phyloP scores from a whole-genome alignment of 2,113 vertebrate genomes.

The Stegostoma tigrinum region DNA sequence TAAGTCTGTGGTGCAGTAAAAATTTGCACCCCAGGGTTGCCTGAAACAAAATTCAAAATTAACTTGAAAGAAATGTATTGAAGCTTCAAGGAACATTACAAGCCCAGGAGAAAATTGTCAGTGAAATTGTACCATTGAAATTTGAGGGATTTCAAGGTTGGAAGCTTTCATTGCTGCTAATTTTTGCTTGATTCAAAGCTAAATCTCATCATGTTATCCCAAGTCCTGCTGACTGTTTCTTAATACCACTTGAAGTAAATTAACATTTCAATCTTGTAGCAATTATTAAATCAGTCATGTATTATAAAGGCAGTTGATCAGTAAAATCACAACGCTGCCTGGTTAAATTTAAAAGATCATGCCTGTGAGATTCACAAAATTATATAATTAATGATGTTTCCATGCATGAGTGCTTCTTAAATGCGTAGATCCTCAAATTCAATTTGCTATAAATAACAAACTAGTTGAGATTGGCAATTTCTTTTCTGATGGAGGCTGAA shows the following conservation, averaged over 20 bases:
- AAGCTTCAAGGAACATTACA: not conserved
- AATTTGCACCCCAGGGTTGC: not conserved
- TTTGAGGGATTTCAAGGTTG: not conserved
- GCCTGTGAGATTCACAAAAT: not conserved
- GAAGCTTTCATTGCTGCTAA: not conserved
- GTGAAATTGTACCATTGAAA: not conserved
- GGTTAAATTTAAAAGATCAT: not conserved
- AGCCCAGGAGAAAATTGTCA: not conserved
- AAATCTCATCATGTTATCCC: not conserved
- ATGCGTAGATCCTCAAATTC: not conserved
- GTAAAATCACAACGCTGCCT: no score
- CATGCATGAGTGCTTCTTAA: not conserved
- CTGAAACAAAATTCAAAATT: conserved; percentile 9
- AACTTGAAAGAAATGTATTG: not conserved
- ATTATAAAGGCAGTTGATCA: not conserved
- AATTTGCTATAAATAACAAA: not conserved
- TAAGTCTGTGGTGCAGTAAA: not conserved
- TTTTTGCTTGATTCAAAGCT: not conserved
- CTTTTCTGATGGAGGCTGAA: not conserved
- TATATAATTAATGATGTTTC: no score
- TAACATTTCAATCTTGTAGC: not conserved
- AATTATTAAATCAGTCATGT: not conserved
- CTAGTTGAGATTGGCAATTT: not conserved
- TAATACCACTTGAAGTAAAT: not conserved
- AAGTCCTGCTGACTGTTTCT: not conserved